phyloP scores from a whole-genome alignment of 2,888 invertebrate species.

The Antheraea assamensis region DNA sequence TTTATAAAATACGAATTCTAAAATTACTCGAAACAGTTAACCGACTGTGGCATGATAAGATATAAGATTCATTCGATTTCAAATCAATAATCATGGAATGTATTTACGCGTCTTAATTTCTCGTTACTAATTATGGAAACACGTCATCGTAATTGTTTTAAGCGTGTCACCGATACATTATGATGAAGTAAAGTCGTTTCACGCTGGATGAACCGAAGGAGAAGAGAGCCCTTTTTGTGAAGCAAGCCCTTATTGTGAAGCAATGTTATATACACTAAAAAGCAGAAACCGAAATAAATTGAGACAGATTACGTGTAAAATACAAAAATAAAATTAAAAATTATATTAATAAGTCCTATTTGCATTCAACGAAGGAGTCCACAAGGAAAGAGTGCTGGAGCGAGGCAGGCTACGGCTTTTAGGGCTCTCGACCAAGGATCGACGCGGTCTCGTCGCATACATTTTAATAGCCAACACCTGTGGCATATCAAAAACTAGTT shows the following conservation, averaged over 20 bases:
- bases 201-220: conserved; percentile 42
- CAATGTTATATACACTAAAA: conserved; percentile 17
- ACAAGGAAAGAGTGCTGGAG: conserved; percentile 45
- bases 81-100: not conserved
- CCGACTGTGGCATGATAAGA: not conserved
- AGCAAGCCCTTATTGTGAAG: not conserved
- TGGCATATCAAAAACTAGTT: conserved; percentile 45
- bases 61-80: not conserved
- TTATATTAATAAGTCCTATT: conserved; percentile 54
- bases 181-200: conserved; percentile 44
- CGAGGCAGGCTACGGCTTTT: conserved; percentile 53
- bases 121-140: conserved; percentile 31
- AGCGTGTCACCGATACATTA: conserved; percentile 36
- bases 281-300: conserved; percentile 44
- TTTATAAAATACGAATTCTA: not conserved
- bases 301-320: not conserved
- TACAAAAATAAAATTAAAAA: conserved; percentile 47
- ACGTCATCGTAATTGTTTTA: conserved; percentile 28
- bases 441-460: conserved; percentile 61
- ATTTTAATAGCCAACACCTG: conserved; percentile 32
- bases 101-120: conserved; percentile 24
- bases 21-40: not conserved
- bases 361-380: conserved; percentile 62
- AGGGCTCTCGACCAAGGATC: conserved; percentile 72
- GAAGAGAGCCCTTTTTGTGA: not conserved